Base-by-base conservation (phyloP, 2,113 vertebrate species). In the Ginglymostoma cirratum region DNA sequence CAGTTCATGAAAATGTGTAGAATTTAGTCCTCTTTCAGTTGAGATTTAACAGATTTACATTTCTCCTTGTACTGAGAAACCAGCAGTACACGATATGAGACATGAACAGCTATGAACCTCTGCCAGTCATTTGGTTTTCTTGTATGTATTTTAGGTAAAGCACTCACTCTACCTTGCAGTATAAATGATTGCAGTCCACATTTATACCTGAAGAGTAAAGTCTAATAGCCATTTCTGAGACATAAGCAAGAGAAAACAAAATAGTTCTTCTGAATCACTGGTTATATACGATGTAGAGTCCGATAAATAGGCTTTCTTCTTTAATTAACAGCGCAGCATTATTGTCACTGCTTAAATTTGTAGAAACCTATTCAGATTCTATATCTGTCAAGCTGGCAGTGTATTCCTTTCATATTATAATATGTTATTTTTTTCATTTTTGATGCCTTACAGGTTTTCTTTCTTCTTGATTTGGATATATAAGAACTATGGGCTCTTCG, bases 181-280 rank as follows among this genome's bases (percentile, higher is more conserved):
- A 24, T 95, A 95, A 76, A 72, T 72, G 67, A 95, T 95, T 95
- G 72, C 12, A 95, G 94, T 5, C 45, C 27, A 52, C 94, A 76
- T 95, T 95, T 95, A 95, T 72, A 95, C 69, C 92, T 45, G 24
- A 42, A 70, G 66, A 95, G 69, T 72, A 95, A 48, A 52, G 66
- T 45, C 67, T 95, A 48, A 95, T 76, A 95, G 45, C 94, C 94
- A 72, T 24, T 72, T 95, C 94, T 95, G 94, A 95, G 72, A 52
- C 52, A 65, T 95, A 52, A 52, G 76, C 94, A 30, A 34, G 38
- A 52, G 24, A 45, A 76, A 24, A 72, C 69, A 70, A 65, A 93
- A 95, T 72, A 52, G 34, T 69, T 45, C 94, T 95, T 95, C 67
- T 72, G 69, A 45, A 76, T 19, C 23, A 72, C 45, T 15, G 38